Base-by-base conservation (phyloP, 2,113 vertebrate species). In the Odobenus rosmarus region DNA sequence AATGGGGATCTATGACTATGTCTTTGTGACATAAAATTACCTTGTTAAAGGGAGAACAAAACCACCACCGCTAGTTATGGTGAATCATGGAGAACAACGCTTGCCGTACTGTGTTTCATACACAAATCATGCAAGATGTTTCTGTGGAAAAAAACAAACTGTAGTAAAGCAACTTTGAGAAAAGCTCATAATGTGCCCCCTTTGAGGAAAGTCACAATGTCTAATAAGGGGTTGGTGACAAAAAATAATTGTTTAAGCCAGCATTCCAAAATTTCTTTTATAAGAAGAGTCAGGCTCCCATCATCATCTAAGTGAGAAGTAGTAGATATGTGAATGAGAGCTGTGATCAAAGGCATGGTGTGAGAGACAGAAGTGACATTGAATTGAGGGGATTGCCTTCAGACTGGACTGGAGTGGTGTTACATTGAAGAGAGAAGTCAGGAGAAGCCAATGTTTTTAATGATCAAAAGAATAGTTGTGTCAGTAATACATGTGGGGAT, bases 11-110 rank as follows among this genome's bases (percentile, higher is more conserved):
- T 95, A 61, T 72, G 61, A 92, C 93, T 87, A 10, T 72, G 33
- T 94, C 74, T 93, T 1, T 39, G 19, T 85, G 95, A 88, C 42
- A 92, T 72, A 84, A 93, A 96, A 95, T 97, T 90, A 59, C 57
- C 42, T 81, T 88, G 39, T 71, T 88, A 87, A n/a, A 93, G 16
- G 49, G 26, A 95, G 77, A 95, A 93, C 16, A 82, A 74, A 96
- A 39, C 57, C 69, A 33, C 31, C 62, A 67, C 62, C 14, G 31
- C 51, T 77, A n/a, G 7, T 53, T 46, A 55, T 61, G 33, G 33
- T 95, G 89, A 97, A 77, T 93, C 85, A 92, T 19, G 46, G 7
- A 91, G 55, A 96, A 69, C 2, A 74, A 11, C 7, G 61, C 53
- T 95, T 93, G 23, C 14, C 18, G 72, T 85, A 76, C 26, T 51